Conservation (phyloP, 2,888 invertebrate species). For the Hyles lineata region DNA sequence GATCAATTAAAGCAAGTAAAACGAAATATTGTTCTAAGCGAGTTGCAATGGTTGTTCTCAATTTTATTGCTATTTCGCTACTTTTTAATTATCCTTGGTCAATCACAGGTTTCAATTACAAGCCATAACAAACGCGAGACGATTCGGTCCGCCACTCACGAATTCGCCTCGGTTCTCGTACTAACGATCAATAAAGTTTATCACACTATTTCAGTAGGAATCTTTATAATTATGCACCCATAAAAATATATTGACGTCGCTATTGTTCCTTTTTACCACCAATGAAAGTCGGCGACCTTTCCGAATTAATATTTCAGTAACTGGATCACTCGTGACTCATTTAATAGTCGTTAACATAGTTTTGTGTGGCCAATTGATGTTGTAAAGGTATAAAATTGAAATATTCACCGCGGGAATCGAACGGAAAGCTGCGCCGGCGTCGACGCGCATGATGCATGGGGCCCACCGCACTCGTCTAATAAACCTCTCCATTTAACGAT, state of each 20-base stretch:
- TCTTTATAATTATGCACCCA: slow-evolving; percentile 69
- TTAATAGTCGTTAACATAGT: slow-evolving; percentile 43
- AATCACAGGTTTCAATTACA: slow-evolving; percentile 64
- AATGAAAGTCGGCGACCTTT: slow-evolving; percentile 65
- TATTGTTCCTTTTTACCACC: slow-evolving; percentile 59
- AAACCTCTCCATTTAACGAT: slow-evolving; percentile 67
- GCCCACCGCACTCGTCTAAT: slow-evolving; percentile 74
- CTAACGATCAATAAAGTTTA: slow-evolving; percentile 80
- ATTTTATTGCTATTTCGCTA: slow-evolving; percentile 65
- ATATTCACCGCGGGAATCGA: slow-evolving; percentile 65
- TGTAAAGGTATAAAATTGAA: slow-evolving; percentile 55
- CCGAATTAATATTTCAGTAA: slow-evolving; percentile 40
- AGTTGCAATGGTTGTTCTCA: slow-evolving; percentile 34
- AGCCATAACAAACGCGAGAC: slow-evolving; percentile 63
- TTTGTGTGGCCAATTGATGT: slow-evolving; percentile 45
- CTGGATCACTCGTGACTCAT: slow-evolving; percentile 39
- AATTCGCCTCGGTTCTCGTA: slow-evolving; percentile 71
- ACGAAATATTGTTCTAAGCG: slow-evolving; percentile 18
- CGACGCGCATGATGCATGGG: slow-evolving; percentile 75
- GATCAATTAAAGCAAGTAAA: slow-evolving; percentile 17
- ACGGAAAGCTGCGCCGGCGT: slow-evolving; percentile 74
- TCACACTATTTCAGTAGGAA: slow-evolving; percentile 81
- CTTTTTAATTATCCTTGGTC: slow-evolving; percentile 77
- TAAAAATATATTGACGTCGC: slow-evolving; percentile 68
- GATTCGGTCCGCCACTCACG: slow-evolving; percentile 71